Evolutionary conservation across 2,888 invertebrate species (phyloP), one percentile per base, ranked within the genome.

Genomic region (Rhynchonema sp.): DNA sequence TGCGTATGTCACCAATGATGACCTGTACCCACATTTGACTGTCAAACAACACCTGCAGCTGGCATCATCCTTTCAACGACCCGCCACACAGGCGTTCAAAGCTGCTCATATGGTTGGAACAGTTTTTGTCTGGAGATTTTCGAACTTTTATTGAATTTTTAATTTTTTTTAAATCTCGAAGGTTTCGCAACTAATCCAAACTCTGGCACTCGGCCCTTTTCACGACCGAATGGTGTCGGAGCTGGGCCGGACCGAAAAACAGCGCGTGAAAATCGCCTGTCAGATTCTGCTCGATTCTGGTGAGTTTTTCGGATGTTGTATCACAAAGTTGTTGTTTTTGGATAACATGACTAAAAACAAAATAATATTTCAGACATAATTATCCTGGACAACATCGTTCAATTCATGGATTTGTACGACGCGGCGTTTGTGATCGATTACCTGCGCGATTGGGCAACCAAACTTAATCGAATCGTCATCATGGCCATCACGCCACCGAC

Each of bases 341-440:
- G 6, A 38, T 38, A 38, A 13, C 6, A 38, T 6, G 38, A 13
- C 6, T 38, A 6, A 13, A 38, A 13, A 38, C 38, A 49, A 49
- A 6, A n/a, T 49, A 23, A 20, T 6, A 23, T 56, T 65, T 56
- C 56, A 65, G 87, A 89, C 62, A 81, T 92, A 55, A 79, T 92
- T 0, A 81, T 89, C 30, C 77, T 91, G 60, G 90, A 91, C 74
- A 86, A 89, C 75, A 87, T 90, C 0, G 85, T 86, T 0, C 82
- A 83, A 68, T 86, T 85, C 61, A 84, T 88, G 83, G 91, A 92
- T 71, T 89, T 92, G 64, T 91, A 92, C 69, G 92, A 92, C 71
- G 88, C 90, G 0, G 92, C 91, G 76, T 92, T 92, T 74, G 76
- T 92, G 57, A 85, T 92, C 61, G 91, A 92, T 74, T 92, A 90